Conservation (phyloP, 2,888 invertebrate species). For the Netelia inedita region DNA sequence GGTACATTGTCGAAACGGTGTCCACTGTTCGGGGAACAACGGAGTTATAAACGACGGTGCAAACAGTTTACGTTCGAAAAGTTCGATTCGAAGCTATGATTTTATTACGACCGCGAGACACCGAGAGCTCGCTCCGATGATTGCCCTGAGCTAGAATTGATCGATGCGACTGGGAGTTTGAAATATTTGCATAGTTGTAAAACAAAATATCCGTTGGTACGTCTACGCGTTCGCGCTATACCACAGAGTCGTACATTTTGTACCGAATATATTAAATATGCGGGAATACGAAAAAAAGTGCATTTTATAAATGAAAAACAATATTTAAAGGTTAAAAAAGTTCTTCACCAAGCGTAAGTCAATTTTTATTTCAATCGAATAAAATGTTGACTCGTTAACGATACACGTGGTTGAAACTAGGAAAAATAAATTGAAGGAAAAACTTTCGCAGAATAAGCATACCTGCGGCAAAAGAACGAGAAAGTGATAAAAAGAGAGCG, state of each 20-base stretch:
- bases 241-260: too few species aligned
- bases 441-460: not conserved
- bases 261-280: not conserved
- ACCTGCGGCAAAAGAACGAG: not conserved
- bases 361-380: too few species aligned
- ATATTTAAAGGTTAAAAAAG: not conserved
- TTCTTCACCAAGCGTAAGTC: too few species aligned
- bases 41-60: slow-evolving; percentile 42
- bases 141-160: slow-evolving; percentile 19
- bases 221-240: too few species aligned
- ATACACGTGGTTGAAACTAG: too few species aligned
- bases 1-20: slow-evolving; percentile 15
- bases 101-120: slow-evolving; percentile 46
- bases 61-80: slow-evolving; percentile 42
- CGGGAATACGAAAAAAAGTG: not conserved
- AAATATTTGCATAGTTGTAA: not conserved
- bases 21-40: slow-evolving; percentile 27
- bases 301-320: not conserved
- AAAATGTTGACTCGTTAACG: too few species aligned
- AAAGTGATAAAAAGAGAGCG: not conserved
- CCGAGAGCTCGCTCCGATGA: slow-evolving; percentile 33
- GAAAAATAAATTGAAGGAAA: too few species aligned
- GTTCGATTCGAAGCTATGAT: slow-evolving; percentile 38
- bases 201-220: not conserved
- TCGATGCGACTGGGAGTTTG: slow-evolving; percentile 2